Base-by-base conservation (phyloP, 2,113 vertebrate species). In the Muntiacus reevesi region DNA sequence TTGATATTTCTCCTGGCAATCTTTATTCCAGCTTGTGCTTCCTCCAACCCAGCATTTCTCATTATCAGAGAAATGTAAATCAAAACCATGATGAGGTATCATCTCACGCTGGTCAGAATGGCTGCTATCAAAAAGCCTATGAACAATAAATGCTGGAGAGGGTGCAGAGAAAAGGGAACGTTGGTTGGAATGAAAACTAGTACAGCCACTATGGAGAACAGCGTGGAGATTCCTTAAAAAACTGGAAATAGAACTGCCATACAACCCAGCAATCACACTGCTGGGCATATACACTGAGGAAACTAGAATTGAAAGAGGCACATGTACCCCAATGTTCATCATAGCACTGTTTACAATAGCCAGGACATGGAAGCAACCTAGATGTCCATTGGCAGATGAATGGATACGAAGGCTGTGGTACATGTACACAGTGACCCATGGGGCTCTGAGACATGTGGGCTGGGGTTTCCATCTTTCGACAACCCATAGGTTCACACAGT, bases 241-340 rank as follows among this genome's bases (percentile, higher is more conserved):
- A 11, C 8, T 67, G 64, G 33, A 36, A 36, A 67, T 67, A 67
- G 17, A 67, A 67, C 17, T 11, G 64, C 64, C 17, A 36, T 67
- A 67, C 4, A 1, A 67, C 64, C 64, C 33, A 67, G n/a, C 17
- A 67, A 36, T 5, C 33, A 21, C 33, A 11, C 4, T n/a, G 33
- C 17, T 36, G n/a, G 8, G 17, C 8, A 67, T 67, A 67, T 9
- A 36, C n/a, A 67, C 33, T 1, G 10, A 36, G 64, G 64, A 36
- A 67, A 36, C 17, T 17, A 67, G n/a, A 36, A 21, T 21, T 36
- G 64, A 67, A 67, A 36, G 64, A 67, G n/a, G 36, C 17, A 67
- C 1, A 0, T 21, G 17, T 67, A 67, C 8, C n/a, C 33, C 64
- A 67, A 2, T 21, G 64, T 36, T 36, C 17, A 36, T 36, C 0